Percentiles rank a stretch among this genome's conserved stretches.
Conservation (phyloP, 2,113 vertebrate genomes). For the Suricata suricatta region DNA sequence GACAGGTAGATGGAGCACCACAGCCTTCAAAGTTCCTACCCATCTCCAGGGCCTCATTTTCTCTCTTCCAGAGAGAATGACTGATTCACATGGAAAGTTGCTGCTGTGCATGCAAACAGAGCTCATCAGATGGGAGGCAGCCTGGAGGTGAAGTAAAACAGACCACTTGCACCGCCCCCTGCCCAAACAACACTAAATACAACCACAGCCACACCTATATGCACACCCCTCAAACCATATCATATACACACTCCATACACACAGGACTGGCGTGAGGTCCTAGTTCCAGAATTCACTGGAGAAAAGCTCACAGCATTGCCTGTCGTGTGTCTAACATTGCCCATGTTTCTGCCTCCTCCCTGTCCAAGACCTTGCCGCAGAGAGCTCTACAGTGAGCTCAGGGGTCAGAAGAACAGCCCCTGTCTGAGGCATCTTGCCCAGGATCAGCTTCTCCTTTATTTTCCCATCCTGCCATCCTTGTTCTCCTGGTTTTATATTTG, state of each 20-base stretch:
- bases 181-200: neutral
- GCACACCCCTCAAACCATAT: neutral
- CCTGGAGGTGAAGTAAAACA: neutral
- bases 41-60: constrained; percentile 4
- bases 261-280: too few species aligned
- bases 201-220: fast-evolving
- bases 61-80: constrained; percentile 2
- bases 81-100: neutral
- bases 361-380: neutral
- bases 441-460: neutral
- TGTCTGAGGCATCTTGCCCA: neutral
- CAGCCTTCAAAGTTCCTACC: constrained; percentile 19
- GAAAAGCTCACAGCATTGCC: neutral
- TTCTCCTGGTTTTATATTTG: neutral
- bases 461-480: neutral
- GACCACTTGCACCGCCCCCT: fast-evolving
- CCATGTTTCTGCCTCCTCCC: neutral
- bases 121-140: neutral
- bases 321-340: neutral
- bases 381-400: neutral
- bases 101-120: neutral
- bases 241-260: fast-evolving
- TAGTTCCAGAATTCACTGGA: neutral
- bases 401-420: neutral
- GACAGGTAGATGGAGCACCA: constrained; percentile 34